Conservation (phyloP, 2,113 vertebrate genomes). For the Dasyurus viverrinus region DNA sequence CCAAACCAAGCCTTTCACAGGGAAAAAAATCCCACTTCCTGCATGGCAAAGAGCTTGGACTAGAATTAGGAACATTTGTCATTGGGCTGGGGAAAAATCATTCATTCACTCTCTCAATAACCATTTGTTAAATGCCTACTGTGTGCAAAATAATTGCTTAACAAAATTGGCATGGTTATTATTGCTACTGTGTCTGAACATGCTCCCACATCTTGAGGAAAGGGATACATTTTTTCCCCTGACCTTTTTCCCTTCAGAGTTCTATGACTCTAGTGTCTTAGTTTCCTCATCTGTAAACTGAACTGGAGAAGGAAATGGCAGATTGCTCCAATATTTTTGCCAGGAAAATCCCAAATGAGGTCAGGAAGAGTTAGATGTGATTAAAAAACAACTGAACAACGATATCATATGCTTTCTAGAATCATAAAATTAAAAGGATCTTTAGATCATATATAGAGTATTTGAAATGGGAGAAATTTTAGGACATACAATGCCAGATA, state of each 20-base stretch:
- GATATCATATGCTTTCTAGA: too few species aligned
- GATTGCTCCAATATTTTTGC: too few species aligned
- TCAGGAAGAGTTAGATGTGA: too few species aligned
- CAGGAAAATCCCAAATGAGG: too few species aligned
- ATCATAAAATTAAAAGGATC: too few species aligned
- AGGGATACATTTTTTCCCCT: neutral
- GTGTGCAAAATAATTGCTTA: neutral
- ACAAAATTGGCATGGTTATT: neutral
- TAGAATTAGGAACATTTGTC: slow-evolving; percentile 2
- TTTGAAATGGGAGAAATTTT: too few species aligned
- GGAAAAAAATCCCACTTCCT: neutral
- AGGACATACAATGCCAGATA: too few species aligned
- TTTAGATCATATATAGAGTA: too few species aligned
- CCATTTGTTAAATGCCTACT: neutral
- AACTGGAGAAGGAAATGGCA: too few species aligned
- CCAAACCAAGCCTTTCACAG: slow-evolving; percentile 17
- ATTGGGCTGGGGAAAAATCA: neutral
- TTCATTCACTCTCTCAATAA: neutral
- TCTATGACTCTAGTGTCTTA: neutral
- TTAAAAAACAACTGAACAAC: too few species aligned
- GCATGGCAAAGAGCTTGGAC: neutral
- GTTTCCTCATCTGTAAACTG: too few species aligned
- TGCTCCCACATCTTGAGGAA: neutral
- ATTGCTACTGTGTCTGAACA: neutral
- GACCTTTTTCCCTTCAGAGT: neutral